These are phyloP conservation scores for Platysternon megacephalum DNA, from an alignment of 2,113 vertebrate species.

Conservation along the genomic window DNA sequence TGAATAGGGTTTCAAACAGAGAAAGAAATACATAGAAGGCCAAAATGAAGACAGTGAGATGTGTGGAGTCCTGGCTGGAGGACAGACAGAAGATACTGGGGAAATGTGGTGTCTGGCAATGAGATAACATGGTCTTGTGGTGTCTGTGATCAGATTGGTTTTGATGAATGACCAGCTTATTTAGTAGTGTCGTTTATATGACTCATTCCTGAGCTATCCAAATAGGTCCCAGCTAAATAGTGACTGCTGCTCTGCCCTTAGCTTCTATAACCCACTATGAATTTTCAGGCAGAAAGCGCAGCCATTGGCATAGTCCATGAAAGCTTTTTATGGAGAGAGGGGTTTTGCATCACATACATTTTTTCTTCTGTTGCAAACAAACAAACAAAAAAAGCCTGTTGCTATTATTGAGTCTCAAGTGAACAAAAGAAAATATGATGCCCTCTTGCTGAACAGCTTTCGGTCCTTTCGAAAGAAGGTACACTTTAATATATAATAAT, in stretches of 20 bases:
- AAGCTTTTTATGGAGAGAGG: neutral
- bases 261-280: constrained; percentile 37
- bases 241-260: constrained; percentile 18
- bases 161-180: constrained; percentile 73
- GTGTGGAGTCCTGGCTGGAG: constrained; percentile 29
- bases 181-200: constrained; percentile 61
- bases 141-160: constrained; percentile 66
- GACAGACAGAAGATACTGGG: constrained; percentile 61
- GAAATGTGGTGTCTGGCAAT: constrained; percentile 68
- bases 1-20: constrained; percentile 36
- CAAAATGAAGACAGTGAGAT: constrained; percentile 9
- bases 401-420: neutral
- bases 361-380: constrained; percentile 13
- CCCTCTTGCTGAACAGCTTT: fast-evolving
- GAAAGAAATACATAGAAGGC: constrained; percentile 17
- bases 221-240: constrained; percentile 21
- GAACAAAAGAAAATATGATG: neutral
- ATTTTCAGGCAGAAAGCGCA: constrained; percentile 17
- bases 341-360: neutral
- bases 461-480: neutral
- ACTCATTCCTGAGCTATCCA: constrained; percentile 64
- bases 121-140: constrained; percentile 62
- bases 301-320: constrained; percentile 28
- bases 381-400: neutral
- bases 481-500: neutral